Percentiles rank a stretch among this genome's conserved stretches.
Conservation (phyloP, 2,113 vertebrate genomes). For the Psammodynastes pulverulentus region DNA sequence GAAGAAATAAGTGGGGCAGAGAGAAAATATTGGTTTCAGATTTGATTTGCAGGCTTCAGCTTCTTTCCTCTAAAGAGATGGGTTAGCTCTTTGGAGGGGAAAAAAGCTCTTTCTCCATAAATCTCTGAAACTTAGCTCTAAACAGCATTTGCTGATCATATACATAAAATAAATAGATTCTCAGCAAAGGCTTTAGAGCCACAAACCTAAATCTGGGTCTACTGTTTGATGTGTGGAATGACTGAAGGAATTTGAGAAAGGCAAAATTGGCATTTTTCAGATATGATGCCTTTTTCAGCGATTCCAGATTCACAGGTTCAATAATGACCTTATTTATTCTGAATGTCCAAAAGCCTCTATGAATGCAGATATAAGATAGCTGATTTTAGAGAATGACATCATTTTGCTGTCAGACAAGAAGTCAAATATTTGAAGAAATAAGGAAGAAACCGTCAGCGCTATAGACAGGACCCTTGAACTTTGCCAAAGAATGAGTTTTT, state of each 20-base stretch:
- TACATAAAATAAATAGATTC: constrained; percentile 17
- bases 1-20: not conserved
- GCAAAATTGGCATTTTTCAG: not conserved
- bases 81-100: constrained; percentile 15
- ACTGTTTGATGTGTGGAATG: constrained; percentile 25
- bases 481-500: not conserved
- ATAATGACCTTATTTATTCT: not conserved
- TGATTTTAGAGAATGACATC: not conserved
- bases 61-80: constrained; percentile 22
- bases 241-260: not conserved
- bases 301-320: not conserved
- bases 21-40: not conserved
- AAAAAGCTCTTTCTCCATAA: constrained; percentile 11
- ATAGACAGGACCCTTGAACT: not conserved
- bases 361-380: not conserved
- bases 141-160: constrained; percentile 28
- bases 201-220: not conserved
- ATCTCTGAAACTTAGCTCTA: constrained; percentile 16
- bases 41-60: constrained; percentile 1
- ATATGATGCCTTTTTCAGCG: not conserved
- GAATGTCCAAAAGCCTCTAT: not conserved
- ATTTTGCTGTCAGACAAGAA: not conserved
- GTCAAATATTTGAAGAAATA: not conserved
- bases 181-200: constrained; percentile 26
- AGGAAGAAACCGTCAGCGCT: not conserved